Conservation (phyloP, 2,888 invertebrate species). For the Agonopterix heracliana region DNA sequence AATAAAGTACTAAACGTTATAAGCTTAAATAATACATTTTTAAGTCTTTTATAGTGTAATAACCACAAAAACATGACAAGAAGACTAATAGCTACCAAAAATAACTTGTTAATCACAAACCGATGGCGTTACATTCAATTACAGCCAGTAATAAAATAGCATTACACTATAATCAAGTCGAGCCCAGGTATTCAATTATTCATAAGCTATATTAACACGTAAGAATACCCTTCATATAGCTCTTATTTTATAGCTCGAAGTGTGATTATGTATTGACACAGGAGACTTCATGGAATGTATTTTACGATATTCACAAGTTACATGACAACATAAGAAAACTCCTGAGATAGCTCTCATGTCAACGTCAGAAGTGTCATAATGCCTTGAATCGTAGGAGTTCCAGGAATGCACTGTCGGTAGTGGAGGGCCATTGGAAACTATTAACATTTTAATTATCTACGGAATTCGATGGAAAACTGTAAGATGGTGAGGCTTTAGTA, state of each 20-base stretch:
- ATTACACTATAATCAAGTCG: background rate
- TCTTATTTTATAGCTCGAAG: no score
- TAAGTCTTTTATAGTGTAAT: no score
- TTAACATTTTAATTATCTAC: constrained; percentile 35
- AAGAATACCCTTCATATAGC: background rate
- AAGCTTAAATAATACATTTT: no score
- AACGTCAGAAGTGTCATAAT: no score
- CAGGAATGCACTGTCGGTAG: background rate
- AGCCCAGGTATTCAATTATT: constrained; percentile 19
- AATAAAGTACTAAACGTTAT: no score
- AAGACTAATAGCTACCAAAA: background rate
- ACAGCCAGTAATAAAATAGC: constrained; percentile 6
- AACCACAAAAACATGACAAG: no score
- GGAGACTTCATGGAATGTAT: no score
- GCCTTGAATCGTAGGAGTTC: background rate
- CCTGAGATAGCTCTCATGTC: no score
- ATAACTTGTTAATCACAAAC: constrained; percentile 1
- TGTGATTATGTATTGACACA: no score
- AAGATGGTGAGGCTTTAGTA: no score
- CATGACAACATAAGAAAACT: no score
- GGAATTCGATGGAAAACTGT: constrained; percentile 3
- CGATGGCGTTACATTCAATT: constrained; percentile 9
- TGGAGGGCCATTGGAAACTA: constrained; percentile 17
- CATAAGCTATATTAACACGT: constrained; percentile 13
- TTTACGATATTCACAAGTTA: no score